Conservation (phyloP, 2,888 invertebrate genomes). For the Sinotaia quadrata region DNA sequence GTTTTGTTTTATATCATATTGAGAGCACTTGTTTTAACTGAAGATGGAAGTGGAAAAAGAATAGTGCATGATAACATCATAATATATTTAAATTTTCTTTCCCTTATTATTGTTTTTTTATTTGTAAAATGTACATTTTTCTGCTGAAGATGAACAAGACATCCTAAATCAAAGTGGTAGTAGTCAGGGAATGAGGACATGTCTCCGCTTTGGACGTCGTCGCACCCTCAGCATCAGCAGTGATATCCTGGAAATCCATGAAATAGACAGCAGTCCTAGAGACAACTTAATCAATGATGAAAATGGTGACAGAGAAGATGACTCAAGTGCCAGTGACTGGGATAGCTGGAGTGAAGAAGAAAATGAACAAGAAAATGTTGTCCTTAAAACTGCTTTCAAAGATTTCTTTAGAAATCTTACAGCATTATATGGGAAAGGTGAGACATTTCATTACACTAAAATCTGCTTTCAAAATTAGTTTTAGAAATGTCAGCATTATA, state of each 20-base stretch:
- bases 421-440: slow-evolving; percentile 16
- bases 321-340: slow-evolving; percentile 55
- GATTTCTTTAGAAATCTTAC: slow-evolving; percentile 10
- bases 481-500: slow-evolving; percentile 3
- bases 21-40: too few relatives aligned
- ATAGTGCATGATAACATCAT: too few relatives aligned
- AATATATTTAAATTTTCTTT: too few relatives aligned
- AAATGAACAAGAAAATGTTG: slow-evolving; percentile 35
- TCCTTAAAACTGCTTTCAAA: background rate
- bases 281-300: slow-evolving; percentile 28
- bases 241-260: slow-evolving; percentile 16
- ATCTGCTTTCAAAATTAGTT: slow-evolving; percentile 6
- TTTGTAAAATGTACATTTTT: too few relatives aligned
- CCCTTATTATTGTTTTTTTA: too few relatives aligned
- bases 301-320: slow-evolving; percentile 28
- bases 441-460: background rate
- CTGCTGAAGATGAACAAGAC: slow-evolving; percentile 1
- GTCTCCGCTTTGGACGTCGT: slow-evolving; percentile 4
- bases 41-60: too few relatives aligned
- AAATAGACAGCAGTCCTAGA: slow-evolving; percentile 1
- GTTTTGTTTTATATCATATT: too few relatives aligned
- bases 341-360: slow-evolving; percentile 65
- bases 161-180: slow-evolving; percentile 21
- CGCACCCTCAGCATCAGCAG: slow-evolving; percentile 19
- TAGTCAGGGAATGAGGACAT: slow-evolving; percentile 3